A percentile compares a stretch with the other conserved stretches of the same genome.
Evolutionary conservation across 2,113 vertebrate genomes (phyloP).

Genomic region (Orthonyx spaldingii): DNA sequence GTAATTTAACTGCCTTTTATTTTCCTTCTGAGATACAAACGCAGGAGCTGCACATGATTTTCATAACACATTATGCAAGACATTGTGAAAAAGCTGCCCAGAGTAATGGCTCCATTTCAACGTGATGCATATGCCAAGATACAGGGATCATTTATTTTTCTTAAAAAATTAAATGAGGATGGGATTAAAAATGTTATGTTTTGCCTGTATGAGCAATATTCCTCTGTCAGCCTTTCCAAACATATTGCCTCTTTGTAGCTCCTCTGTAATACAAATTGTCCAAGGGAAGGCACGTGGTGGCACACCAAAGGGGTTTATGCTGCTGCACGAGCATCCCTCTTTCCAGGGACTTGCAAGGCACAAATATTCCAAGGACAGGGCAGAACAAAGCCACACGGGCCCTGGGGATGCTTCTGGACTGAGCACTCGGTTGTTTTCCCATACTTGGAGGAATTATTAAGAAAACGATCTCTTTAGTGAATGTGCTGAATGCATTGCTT

Average conservation of each 20-base stretch:
- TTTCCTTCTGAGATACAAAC: constrained; percentile 27
- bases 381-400: background rate
- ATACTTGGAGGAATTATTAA: background rate
- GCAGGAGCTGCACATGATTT: constrained; percentile 8
- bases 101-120: constrained; percentile 34
- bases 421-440: background rate
- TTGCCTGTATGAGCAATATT: constrained; percentile 22
- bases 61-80: background rate
- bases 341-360: background rate
- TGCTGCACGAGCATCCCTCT: background rate
- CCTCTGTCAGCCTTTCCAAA: background rate
- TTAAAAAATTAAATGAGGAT: constrained; percentile 41
- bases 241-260: background rate
- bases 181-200: constrained; percentile 45
- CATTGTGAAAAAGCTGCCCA: constrained; percentile 19
- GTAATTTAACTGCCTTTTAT: constrained; percentile 50
- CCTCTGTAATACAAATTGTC: background rate
- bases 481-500: background rate
- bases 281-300: background rate
- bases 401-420: background rate
- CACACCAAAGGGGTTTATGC: background rate
- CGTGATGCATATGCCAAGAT: background rate
- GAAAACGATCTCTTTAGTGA: background rate
- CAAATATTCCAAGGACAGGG: background rate
- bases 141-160: constrained; percentile 37